A percentile compares a stretch with the other conserved stretches of the same genome.
Conservation (phyloP, 2,113 vertebrate genomes). For the Ceyx cyanopectus region DNA sequence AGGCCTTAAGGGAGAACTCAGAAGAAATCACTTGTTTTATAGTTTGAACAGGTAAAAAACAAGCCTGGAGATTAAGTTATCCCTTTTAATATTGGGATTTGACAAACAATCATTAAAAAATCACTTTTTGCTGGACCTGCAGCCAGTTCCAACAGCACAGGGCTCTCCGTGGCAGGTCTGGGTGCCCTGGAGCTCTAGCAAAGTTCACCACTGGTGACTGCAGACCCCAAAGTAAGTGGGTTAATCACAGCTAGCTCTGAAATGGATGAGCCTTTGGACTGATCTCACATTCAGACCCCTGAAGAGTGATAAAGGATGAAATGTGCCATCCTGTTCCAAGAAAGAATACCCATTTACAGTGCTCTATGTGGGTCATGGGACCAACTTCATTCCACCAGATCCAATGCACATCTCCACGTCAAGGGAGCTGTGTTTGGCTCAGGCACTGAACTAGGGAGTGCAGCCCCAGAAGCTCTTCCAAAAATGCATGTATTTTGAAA, state of each 20-base stretch:
- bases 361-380: background rate
- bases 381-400: background rate
- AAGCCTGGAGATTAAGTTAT: background rate
- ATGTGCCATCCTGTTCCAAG: background rate
- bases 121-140: background rate
- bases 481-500: background rate
- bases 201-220: background rate
- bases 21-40: background rate
- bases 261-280: background rate
- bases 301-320: background rate
- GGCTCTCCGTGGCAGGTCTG: background rate
- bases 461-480: background rate
- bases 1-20: background rate
- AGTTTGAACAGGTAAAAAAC: background rate
- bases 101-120: background rate
- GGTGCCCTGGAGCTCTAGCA: background rate
- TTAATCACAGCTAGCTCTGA: background rate
- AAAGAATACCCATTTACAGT: background rate
- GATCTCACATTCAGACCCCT: background rate
- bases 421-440: background rate
- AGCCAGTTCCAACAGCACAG: background rate
- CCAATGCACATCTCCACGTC: background rate
- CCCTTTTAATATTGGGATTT: background rate
- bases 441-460: background rate
- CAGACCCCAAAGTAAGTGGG: background rate